Conservation (phyloP, 2,113 vertebrate species). For the Probosciger aterrimus region DNA sequence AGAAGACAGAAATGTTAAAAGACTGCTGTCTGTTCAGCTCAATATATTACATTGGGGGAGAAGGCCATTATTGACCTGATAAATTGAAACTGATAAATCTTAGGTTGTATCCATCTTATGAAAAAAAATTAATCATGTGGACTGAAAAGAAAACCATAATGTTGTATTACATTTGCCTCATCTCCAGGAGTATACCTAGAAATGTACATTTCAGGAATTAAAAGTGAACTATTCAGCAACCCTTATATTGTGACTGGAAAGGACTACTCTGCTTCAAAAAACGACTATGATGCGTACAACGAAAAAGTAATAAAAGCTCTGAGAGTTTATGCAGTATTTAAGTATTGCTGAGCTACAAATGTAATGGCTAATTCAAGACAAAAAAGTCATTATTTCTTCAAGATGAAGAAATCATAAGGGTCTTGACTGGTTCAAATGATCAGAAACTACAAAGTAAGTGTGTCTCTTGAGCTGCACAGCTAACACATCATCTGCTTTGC, state of each 20-base stretch:
- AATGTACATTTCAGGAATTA: background rate
- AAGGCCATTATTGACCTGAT: conserved; percentile 10
- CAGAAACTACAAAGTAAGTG: background rate
- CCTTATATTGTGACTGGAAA: background rate
- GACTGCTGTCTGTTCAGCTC: background rate
- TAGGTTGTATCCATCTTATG: background rate
- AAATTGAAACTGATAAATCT: conserved; percentile 57
- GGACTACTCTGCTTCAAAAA: background rate
- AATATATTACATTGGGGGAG: conserved; percentile 8
- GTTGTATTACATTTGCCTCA: background rate
- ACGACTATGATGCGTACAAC: background rate
- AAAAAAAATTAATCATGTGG: conserved; percentile 16
- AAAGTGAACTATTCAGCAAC: background rate
- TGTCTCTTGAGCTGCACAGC: background rate
- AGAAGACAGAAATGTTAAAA: conserved; percentile 39
- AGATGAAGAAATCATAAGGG: background rate
- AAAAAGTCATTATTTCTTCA: background rate
- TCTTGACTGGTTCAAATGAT: background rate
- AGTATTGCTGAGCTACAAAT: conserved; percentile 10
- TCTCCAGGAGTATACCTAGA: background rate
- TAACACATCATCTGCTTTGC: background rate
- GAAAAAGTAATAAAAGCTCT: background rate
- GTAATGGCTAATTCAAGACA: background rate
- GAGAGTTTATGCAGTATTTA: background rate
- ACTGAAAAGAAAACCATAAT: conserved; percentile 17